These are phyloP conservation scores for Smutsia gigantea DNA, from an alignment of 2,797 vertebrate species.

Conservation along the genomic window DNA sequence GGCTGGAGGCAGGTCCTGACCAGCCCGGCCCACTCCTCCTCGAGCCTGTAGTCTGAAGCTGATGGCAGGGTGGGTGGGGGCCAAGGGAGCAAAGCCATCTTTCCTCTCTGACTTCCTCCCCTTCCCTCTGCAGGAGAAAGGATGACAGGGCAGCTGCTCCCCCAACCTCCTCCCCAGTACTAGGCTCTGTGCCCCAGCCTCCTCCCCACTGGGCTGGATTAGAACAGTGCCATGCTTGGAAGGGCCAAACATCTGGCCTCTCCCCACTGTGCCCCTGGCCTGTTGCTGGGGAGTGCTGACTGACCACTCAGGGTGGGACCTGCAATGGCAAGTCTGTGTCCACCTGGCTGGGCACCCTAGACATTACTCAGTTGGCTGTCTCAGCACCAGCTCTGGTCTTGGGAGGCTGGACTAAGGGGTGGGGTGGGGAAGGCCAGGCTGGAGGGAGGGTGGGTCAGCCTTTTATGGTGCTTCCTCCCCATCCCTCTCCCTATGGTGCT, in stretches of 20 bases:
- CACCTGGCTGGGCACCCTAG: slow-evolving; percentile 30
- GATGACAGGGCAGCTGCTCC: not conserved
- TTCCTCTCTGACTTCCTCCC: not conserved
- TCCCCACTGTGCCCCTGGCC: not conserved
- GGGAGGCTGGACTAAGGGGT: not conserved
- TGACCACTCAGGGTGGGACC: slow-evolving; percentile 55
- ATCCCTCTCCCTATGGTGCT: not conserved
- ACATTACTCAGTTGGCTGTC: slow-evolving; percentile 63
- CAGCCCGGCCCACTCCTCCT: slow-evolving; percentile 72
- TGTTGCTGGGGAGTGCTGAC: not conserved
- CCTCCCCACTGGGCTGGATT: not conserved
- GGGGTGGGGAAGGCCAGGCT: not conserved
- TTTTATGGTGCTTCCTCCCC: not conserved
- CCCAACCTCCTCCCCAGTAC: not conserved
- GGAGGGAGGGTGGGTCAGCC: not conserved
- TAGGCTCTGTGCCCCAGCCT: not conserved
- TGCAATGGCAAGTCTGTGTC: slow-evolving; percentile 30
- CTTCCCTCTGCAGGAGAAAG: not conserved
- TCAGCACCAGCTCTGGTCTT: not conserved
- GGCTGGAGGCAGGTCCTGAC: slow-evolving; percentile 79
- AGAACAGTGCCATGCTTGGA: not conserved
- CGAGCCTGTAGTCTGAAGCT: slow-evolving; percentile 51
- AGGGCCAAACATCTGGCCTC: not conserved
- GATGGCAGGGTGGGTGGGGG: slow-evolving; percentile 17
- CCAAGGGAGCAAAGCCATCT: not conserved